Percentiles rank a stretch among this genome's conserved stretches.
Evolutionary conservation across 2,797 vertebrate genomes (phyloP).

Genomic region (Chrysolophus pictus): DNA sequence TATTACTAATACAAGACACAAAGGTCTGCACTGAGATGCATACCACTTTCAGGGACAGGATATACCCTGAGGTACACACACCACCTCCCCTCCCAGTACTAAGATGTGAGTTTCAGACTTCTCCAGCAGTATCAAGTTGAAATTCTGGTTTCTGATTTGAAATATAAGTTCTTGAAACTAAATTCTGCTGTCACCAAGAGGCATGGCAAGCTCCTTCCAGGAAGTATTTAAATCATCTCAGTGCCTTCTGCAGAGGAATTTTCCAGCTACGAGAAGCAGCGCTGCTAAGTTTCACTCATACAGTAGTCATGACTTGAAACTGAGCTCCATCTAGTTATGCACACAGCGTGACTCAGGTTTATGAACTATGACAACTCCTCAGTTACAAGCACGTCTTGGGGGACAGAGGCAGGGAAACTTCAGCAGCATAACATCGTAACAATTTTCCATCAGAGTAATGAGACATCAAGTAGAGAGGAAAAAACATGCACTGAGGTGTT

Average conservation of each 20-base stretch:
- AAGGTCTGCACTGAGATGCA: neutral
- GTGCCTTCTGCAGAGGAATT: neutral
- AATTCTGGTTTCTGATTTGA: neutral
- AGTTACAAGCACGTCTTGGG: neutral
- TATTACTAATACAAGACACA: neutral
- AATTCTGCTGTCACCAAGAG: neutral
- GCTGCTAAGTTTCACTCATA: neutral
- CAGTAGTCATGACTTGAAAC: neutral
- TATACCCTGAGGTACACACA: fast-evolving
- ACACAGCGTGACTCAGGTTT: constrained; percentile 15
- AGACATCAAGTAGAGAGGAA: neutral
- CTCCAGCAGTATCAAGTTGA: neutral
- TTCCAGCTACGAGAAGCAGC: neutral
- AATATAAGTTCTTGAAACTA: neutral
- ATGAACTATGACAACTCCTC: neutral
- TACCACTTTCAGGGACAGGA: neutral
- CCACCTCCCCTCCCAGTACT: neutral
- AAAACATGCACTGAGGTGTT: neutral
- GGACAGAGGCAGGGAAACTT: neutral
- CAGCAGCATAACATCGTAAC: neutral
- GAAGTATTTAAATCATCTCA: neutral
- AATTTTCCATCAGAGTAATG: neutral
- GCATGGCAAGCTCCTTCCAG: neutral
- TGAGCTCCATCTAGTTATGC: neutral
- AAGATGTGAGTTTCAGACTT: neutral